These are phyloP conservation scores for Genyomyrus donnyi DNA, from an alignment of 2,113 vertebrate genomes.

Conservation along the genomic window DNA sequence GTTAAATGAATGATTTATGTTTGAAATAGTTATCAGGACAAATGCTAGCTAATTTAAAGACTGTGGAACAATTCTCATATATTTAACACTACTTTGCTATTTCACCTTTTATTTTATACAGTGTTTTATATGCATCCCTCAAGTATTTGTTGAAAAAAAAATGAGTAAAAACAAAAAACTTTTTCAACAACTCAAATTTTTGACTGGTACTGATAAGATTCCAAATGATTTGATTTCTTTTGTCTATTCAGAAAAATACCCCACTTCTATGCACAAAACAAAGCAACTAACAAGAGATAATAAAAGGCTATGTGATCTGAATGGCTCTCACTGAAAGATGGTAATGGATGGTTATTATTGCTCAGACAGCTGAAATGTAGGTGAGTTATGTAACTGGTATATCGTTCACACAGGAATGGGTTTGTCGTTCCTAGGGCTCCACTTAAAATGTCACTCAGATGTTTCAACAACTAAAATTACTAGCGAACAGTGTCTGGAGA, in stretches of 20 bases:
- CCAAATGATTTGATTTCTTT: neutral
- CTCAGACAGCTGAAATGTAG: constrained; percentile 43
- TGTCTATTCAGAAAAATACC: neutral
- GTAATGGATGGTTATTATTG: constrained; percentile 52
- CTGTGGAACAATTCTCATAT: neutral
- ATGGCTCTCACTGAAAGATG: constrained; percentile 44
- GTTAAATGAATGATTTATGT: neutral
- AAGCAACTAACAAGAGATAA: constrained; percentile 29
- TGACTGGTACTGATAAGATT: neutral
- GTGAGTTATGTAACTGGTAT: constrained; percentile 46
- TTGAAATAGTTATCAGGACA: neutral
- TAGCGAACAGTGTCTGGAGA: neutral
- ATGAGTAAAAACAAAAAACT: neutral
- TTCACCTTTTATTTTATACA: neutral
- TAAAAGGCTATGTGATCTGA: constrained; percentile 35
- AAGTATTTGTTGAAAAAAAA: neutral
- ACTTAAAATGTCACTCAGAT: neutral
- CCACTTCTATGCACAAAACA: constrained; percentile 15
- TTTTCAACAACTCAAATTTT: neutral
- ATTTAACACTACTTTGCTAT: neutral
- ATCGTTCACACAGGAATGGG: constrained; percentile 28
- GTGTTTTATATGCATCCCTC: neutral
- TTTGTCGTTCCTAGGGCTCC: neutral
- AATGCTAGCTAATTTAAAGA: neutral
- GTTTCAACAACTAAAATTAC: neutral